phyloP scores from a whole-genome alignment of 1,140 invertebrate genomes.

The Carposina sasakii region DNA sequence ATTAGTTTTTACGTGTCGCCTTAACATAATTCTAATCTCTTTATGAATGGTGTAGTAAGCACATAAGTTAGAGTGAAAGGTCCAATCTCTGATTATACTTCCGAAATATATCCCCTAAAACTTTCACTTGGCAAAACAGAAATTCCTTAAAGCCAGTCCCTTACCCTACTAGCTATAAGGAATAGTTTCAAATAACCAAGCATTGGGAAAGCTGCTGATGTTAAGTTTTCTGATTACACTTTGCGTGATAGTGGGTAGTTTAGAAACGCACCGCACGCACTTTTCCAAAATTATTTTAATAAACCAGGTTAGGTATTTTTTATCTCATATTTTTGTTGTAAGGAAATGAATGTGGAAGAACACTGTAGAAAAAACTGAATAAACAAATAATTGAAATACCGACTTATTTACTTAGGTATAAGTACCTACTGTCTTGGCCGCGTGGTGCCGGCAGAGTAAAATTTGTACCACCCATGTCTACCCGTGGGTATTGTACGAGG shows the following conservation, averaged over 20 bases:
- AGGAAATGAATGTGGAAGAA: no score
- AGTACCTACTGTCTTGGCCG: no score
- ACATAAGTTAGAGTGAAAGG: constrained; percentile 51
- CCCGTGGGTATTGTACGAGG: no score
- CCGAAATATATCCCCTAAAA: constrained; percentile 11
- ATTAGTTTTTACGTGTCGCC: constrained; percentile 40
- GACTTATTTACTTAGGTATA: no score
- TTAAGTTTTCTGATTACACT: constrained; percentile 20
- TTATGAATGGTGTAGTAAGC: constrained; percentile 41
- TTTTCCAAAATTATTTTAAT: constrained; percentile 66
- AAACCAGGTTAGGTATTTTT: constrained; percentile 62
- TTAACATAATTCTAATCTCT: constrained; percentile 45
- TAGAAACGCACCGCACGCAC: constrained; percentile 53
- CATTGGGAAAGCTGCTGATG: constrained; percentile 23
- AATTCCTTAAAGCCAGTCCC: no score
- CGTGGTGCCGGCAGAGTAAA: no score
- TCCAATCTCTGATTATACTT: constrained; percentile 42
- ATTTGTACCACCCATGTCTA: no score
- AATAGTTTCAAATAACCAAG: no score
- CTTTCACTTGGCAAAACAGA: neutral
- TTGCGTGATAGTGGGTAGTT: constrained; percentile 55
- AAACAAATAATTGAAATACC: no score
- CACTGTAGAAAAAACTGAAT: no score
- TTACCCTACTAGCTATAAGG: no score
- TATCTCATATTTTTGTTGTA: no score